These are phyloP conservation scores for Centropus unirufus DNA, from an alignment of 2,113 vertebrate species.

Conservation along the genomic window DNA sequence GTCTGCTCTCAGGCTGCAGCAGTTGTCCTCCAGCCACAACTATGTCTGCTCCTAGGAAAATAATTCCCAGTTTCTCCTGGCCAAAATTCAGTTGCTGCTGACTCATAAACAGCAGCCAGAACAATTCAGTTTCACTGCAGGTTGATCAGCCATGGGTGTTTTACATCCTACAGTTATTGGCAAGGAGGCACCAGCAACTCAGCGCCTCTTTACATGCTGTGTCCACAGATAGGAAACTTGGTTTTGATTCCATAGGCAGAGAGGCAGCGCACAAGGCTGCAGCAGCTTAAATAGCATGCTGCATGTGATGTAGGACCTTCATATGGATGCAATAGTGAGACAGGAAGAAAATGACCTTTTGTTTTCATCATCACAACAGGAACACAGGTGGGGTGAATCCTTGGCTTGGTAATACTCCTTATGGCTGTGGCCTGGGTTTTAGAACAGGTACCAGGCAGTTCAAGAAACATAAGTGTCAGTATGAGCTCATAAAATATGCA, in stretches of 20 bases:
- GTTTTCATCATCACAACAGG: neutral
- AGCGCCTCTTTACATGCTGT: neutral
- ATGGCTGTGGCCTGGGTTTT: neutral
- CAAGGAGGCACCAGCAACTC: neutral
- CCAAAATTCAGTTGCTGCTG: neutral
- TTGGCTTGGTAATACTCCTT: no score
- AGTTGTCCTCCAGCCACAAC: neutral
- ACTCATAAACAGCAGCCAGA: neutral
- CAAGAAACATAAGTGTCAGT: neutral
- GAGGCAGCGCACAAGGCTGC: neutral
- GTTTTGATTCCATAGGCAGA: neutral
- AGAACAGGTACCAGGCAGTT: neutral
- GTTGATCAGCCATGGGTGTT: neutral
- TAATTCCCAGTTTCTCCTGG: neutral
- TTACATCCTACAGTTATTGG: neutral
- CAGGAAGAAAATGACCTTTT: neutral
- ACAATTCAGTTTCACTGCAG: neutral
- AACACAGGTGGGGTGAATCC: neutral
- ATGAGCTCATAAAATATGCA: neutral
- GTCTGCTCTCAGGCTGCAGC: neutral
- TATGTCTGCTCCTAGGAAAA: neutral
- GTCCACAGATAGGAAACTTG: neutral
- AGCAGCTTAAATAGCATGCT: neutral
- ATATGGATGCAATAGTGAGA: neutral
- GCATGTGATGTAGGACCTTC: neutral